Evolutionary conservation across 2,888 invertebrate genomes (phyloP).

Genomic region (Lepidonotus clava): DNA sequence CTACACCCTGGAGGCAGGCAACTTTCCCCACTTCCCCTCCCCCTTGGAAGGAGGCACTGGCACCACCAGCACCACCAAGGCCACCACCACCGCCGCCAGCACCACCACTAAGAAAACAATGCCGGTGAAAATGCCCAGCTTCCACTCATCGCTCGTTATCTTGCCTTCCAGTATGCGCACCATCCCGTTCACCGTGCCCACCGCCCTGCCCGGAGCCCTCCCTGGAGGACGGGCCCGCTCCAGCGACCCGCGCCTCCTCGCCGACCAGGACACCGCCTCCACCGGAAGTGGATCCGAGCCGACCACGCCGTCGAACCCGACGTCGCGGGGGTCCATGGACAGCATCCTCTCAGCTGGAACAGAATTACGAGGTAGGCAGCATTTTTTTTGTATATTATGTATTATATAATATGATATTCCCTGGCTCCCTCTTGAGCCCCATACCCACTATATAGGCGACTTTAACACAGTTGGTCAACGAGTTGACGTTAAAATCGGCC

Average conservation of each 20-base stretch:
- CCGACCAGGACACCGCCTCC: conserved; percentile 3
- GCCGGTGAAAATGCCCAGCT: not conserved
- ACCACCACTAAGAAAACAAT: not conserved
- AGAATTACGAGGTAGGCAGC: conserved; percentile 44
- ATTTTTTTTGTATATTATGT: not conserved
- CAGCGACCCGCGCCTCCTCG: conserved; percentile 20
- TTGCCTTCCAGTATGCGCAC: conserved; percentile 77
- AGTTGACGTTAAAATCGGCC: too few species aligned
- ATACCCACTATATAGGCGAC: too few species aligned
- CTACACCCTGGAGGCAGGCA: not conserved
- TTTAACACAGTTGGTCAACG: too few species aligned
- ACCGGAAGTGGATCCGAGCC: conserved; percentile 55
- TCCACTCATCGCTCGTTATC: conserved; percentile 66
- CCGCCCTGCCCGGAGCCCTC: conserved; percentile 44
- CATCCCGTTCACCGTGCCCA: conserved; percentile 78
- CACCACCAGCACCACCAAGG: not conserved
- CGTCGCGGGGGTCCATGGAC: conserved; percentile 34
- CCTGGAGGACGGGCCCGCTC: conserved; percentile 8
- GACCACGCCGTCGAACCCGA: conserved; percentile 4
- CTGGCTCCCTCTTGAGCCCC: too few species aligned
- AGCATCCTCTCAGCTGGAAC: conserved; percentile 5
- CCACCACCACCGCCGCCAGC: not conserved
- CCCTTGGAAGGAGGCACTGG: too few species aligned
- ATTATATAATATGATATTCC: too few species aligned
- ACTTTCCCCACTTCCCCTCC: not conserved